Base-by-base conservation (phyloP, 2,888 invertebrate species). In the Diploptera punctata region DNA sequence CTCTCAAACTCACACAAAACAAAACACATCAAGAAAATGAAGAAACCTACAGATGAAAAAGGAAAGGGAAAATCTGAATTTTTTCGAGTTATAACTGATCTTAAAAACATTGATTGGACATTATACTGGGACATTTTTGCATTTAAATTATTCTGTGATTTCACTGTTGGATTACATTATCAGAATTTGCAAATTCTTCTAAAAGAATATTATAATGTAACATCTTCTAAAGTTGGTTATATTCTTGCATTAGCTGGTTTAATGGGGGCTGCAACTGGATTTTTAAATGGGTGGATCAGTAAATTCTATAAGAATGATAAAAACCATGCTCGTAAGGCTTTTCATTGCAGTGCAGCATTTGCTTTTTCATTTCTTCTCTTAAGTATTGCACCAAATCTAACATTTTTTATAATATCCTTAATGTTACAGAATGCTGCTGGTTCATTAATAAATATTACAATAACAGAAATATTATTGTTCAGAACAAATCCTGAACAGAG, bases 211-310 rank as follows among this genome's bases (percentile, higher is more conserved):
- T 89, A 84, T 80, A 77, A 83, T 13, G 78, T 89, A 38, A 83
- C 88, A 52, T 87, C 88, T 72, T 87, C 87, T 77, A 83, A 86
- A 79, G 81, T 88, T 72, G 89, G 90, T 13, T 90, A 89, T 80
- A 86, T 87, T 21, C 88, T 90, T 79, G 88, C 89, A 69, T 86
- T 88, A 76, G 87, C 89, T 79, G 88, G 89, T 75, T 79, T 85
- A 10, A 49, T 75, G 57, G 87, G 87, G 33, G 84, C 87, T 9
- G 71, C 86, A 33, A 84, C 86, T 13, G 86, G 87, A 77, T 87
- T 86, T 78, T 84, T 84, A 67, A 84, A 88, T 75, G 85, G 86
- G 68, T 83, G 81, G 75, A 85, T 89, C 19, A 87, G 86, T 24
- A 75, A 76, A 77, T 83, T 81, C 7, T 76, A 75, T 29, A 31